Evolutionary conservation across 2,797 vertebrate species (phyloP), one percentile per base, ranked within the genome.

Genomic region (Sebastolobus altivelis): DNA sequence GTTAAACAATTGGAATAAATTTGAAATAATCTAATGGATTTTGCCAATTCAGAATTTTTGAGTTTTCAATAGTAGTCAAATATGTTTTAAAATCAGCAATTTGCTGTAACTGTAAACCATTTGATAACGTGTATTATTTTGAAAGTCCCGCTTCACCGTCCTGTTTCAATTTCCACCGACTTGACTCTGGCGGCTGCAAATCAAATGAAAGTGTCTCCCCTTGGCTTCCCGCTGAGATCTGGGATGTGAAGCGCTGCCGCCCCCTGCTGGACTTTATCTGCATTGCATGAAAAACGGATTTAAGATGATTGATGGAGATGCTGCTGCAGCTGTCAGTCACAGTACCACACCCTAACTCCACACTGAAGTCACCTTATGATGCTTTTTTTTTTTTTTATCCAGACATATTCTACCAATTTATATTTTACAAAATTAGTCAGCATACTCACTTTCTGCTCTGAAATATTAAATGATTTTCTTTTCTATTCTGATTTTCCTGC

Each of bases 181-280:
- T 86, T 87, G 66, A 79, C 71, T 1, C 16, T 8, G 60, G 25
- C 29, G 29, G 63, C 62, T 35, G 72, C 31, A n/a, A 25, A 37
- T 38, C 31, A n/a, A 25, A 37, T 38, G 20, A 29, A 1, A 76
- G 33, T 1, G 37, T 70, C 52, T 33, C 46, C 2, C 25, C 20
- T 27, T 5, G 2, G 33, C 27, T 1, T 6, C 46, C 56, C 4
- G 60, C 77, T 85, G 80, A 7, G 65, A 7, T 18, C 0, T 2
- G 33, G 9, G 16, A 3, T 38, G 4, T 9, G 70, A 73, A 11
- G 58, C 14, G 8, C 37, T 87, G 81, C 35, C 55, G 76, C 86
- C 88, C 73, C 68, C 88, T 89, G 56, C 58, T 69, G 91, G 86
- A 60, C 4, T 0, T 0, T 13, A 4, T 43, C 16, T 29, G 69